Evolutionary conservation across 2,888 invertebrate species (phyloP), one percentile per base, ranked within the genome.

Genomic region (Dysmachus trigonus): DNA sequence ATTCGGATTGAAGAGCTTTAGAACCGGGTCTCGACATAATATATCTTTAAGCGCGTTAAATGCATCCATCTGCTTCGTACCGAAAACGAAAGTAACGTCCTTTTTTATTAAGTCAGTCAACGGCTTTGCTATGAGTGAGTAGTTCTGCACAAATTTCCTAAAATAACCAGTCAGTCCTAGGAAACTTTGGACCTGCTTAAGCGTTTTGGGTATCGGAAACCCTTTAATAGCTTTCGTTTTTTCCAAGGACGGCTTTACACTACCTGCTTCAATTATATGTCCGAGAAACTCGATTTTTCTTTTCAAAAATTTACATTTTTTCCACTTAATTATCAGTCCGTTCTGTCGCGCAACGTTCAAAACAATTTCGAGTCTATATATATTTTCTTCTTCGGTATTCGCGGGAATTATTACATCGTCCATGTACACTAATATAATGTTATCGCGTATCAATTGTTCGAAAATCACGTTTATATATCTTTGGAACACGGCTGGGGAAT

Each of bases 151-250:
- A n/a, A n/a, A n/a, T n/a, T n/a, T n/a, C n/a, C n/a, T 38, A 33
- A 89, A 89, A 81, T 87, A 89, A n/a, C 88, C 88, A 1, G 88
- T 88, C 72, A 90, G 76, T 0, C 89, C 89, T n/a, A 89, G 73
- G 83, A 89, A 89, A 84, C 88, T 88, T 27, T 88, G 87, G 0
- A 90, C 74, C 33, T 89, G 86, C 38, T 89, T 88, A 3, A 88
- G 86, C 62, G 87, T 88, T 18, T 73, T 86, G 1, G 90, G 89
- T 8, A 31, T 79, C 1, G 88, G 89, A 86, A 89, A 89, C 1
- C 86, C 83, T 31, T 82, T 38, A 5, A 89, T 88, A 0, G 88
- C 89, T 30, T 30, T 22, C 15, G 87, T 87, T 83, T n/a, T n/a
- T n/a, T n/a, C n/a, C n/a, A n/a, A n/a, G n/a, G n/a, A n/a, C n/a